Percentiles rank a stretch among this genome's conserved stretches.
Evolutionary conservation across 2,113 vertebrate species (phyloP).

Genomic region (Chitala chitala): DNA sequence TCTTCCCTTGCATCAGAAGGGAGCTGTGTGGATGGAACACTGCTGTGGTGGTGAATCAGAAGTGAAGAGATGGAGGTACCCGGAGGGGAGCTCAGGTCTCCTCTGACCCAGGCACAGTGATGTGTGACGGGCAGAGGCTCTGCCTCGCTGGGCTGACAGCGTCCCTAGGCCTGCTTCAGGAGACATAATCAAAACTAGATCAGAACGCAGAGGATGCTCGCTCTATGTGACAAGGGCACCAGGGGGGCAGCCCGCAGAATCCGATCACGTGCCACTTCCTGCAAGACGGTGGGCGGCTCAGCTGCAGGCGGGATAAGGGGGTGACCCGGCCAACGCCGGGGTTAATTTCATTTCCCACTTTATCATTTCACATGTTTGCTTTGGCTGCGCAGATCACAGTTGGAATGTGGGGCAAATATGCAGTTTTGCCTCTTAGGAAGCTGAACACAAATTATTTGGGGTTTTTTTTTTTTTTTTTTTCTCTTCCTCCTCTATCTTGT

Average conservation of each 20-base stretch:
- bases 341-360: slow-evolving; percentile 55
- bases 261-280: slow-evolving; percentile 36
- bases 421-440: slow-evolving; percentile 30
- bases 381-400: slow-evolving; percentile 52
- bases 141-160: too few relatives aligned
- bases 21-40: slow-evolving; percentile 43
- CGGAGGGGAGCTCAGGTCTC: too few relatives aligned
- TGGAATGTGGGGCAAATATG: slow-evolving; percentile 21
- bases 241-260: not conserved
- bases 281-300: slow-evolving; percentile 35
- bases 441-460: slow-evolving; percentile 45
- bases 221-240: not conserved
- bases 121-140: too few relatives aligned
- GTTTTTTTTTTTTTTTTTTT: slow-evolving; percentile 57
- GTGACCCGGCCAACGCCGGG: slow-evolving; percentile 35
- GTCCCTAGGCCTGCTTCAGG: too few relatives aligned
- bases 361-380: slow-evolving; percentile 57
- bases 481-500: too few relatives aligned
- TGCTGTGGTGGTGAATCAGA: slow-evolving; percentile 36
- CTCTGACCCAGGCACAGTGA: too few relatives aligned
- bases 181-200: too few relatives aligned
- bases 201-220: too few relatives aligned
- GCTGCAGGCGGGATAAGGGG: slow-evolving; percentile 39
- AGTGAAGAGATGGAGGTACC: slow-evolving; percentile 39
- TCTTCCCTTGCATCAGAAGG: slow-evolving; percentile 40